A percentile compares a stretch with the other conserved stretches of the same genome.
Conservation (phyloP, 1,140 invertebrate species). For the Micrasema minimum region DNA sequence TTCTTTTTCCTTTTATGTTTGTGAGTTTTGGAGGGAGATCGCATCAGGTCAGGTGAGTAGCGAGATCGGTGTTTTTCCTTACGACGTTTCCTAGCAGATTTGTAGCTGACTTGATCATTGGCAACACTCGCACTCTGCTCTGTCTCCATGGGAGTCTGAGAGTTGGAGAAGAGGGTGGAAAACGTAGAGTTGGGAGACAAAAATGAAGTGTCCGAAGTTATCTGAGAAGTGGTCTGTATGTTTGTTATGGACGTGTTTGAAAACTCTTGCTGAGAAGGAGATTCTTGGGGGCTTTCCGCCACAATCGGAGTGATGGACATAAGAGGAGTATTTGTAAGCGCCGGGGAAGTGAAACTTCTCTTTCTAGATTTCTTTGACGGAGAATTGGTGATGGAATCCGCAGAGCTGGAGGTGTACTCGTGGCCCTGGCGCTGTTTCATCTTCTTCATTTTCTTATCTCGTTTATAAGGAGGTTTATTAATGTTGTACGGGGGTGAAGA, state of each 20-base stretch:
- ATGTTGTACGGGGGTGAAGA: constrained; percentile 20
- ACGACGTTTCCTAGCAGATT: constrained; percentile 71
- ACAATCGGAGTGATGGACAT: constrained; percentile 67
- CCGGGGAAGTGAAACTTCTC: constrained; percentile 64
- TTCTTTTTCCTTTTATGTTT: constrained; percentile 80
- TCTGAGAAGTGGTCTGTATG: constrained; percentile 26
- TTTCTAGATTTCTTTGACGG: constrained; percentile 61
- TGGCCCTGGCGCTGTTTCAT: constrained; percentile 56
- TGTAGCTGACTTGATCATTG: constrained; percentile 62
- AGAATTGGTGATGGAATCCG: constrained; percentile 53
- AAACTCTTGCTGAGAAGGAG: constrained; percentile 59
- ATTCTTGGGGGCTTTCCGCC: constrained; percentile 65
- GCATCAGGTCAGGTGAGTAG: constrained; percentile 74
- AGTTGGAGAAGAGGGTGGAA: constrained; percentile 58
- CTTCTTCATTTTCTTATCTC: constrained; percentile 60
- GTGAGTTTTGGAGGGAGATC: constrained; percentile 71
- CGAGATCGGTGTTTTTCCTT: constrained; percentile 76
- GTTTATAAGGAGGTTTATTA: constrained; percentile 54
- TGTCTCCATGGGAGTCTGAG: constrained; percentile 55
- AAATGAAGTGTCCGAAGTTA: constrained; percentile 56
- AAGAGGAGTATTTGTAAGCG: constrained; percentile 63
- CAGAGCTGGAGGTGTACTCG: constrained; percentile 47
- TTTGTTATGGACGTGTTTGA: constrained; percentile 56
- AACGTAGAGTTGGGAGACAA: constrained; percentile 63
- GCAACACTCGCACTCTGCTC: constrained; percentile 60